These are phyloP conservation scores for Cheilosia scutellata DNA, from an alignment of 2,888 invertebrate species.

Conservation along the genomic window DNA sequence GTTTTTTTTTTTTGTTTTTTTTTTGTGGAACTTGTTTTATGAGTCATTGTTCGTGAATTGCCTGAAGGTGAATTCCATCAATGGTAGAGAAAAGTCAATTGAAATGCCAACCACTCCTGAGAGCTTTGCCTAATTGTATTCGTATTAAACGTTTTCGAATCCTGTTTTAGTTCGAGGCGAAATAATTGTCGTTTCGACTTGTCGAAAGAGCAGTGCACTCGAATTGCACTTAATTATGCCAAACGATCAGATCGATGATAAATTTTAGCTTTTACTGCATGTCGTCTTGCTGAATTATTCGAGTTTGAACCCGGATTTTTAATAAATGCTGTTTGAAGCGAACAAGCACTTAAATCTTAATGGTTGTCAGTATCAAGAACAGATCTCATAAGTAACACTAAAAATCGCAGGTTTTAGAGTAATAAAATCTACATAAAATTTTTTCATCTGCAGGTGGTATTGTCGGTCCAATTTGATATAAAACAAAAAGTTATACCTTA, in stretches of 20 bases:
- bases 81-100: conserved; percentile 31
- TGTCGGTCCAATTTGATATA: too few relatives aligned
- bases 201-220: not conserved
- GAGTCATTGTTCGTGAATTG: conserved; percentile 46
- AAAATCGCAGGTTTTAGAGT: too few relatives aligned
- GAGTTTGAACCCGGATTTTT: conserved; percentile 2
- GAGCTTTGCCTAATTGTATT: conserved; percentile 15
- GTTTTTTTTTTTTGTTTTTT: not conserved
- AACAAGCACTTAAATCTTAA: too few relatives aligned
- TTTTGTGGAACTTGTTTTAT: conserved; percentile 31
- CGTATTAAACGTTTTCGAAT: conserved; percentile 7
- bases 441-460: too few relatives aligned
- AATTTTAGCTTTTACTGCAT: not conserved
- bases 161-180: conserved; percentile 3
- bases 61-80: conserved; percentile 26
- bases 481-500: too few relatives aligned
- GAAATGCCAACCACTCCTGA: conserved; percentile 33
- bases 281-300: not conserved
- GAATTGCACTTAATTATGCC: not conserved
- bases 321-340: not conserved
- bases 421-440: too few relatives aligned
- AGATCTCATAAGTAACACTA: too few relatives aligned
- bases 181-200: conserved; percentile 4
- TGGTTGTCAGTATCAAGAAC: too few relatives aligned
- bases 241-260: not conserved